Evolutionary conservation across 2,797 vertebrate genomes (phyloP), one percentile per base, ranked within the genome.

Genomic region (Lacerta agilis): DNA sequence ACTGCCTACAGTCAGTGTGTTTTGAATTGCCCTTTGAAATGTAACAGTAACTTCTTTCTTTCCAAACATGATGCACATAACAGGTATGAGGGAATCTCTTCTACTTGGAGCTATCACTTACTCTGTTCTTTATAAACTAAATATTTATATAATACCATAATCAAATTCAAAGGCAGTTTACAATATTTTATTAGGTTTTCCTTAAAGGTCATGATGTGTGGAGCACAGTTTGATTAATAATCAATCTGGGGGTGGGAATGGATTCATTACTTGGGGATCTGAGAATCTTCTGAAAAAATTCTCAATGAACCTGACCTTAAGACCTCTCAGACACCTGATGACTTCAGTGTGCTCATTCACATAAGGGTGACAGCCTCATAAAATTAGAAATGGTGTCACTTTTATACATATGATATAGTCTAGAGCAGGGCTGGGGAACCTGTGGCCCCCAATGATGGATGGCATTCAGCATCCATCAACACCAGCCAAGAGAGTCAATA

Each of bases 101-200:
- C 91, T 91, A 49, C 45, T 88, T 85, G 10, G 18, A 86, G 71
- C 33, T 87, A 5, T 3, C n/a, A 11, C 83, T 41, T 3, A 45
- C 45, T 55, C 8, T 18, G 45, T 49, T 49, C 45, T 49, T 49
- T 49, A 49, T 49, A 49, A 49, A 3, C 45, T 49, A 49, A 49
- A 13, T 49, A 49, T 49, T 49, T 49, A 13, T 49, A 49, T 49
- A 49, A 49, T 3, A 1, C 11, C 45, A 13, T 49, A 49, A 49
- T 49, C 45, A 49, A 49, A 49, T 49, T 49, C 1, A 49, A 49
- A 13, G 45, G 45, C 3, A 49, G 45, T 49, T 49, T 49, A 49
- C 45, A 49, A 49, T 49, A 49, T 49, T 49, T 49, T 49, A 49
- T 49, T 49, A 49, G 45, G 45, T 49, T 49, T 49, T 5, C 20